These are phyloP conservation scores for Gibbula magus DNA, from an alignment of 2,888 invertebrate genomes.

Conservation along the genomic window DNA sequence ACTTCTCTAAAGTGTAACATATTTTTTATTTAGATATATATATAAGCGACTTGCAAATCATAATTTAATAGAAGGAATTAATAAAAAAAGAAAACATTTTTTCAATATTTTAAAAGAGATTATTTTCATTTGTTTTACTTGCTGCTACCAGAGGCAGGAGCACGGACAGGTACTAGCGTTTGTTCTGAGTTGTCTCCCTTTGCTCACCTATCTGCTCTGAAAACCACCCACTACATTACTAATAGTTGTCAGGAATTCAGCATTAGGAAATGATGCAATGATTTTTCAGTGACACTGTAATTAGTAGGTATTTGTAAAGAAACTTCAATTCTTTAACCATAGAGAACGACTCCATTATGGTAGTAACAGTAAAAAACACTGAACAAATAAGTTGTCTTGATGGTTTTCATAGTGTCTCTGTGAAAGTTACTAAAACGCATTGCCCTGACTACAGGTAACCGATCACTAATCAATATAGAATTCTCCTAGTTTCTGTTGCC, in stretches of 20 bases:
- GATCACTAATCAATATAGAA: too few relatives aligned
- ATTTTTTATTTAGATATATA: background rate
- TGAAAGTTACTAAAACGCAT: background rate
- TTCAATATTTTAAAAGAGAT: background rate
- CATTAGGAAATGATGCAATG: too few relatives aligned
- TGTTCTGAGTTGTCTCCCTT: conserved; percentile 1
- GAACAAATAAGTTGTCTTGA: too few relatives aligned
- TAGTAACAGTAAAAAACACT: too few relatives aligned
- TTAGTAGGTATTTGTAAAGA: too few relatives aligned
- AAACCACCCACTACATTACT: too few relatives aligned
- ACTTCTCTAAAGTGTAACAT: background rate
- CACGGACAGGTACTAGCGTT: background rate
- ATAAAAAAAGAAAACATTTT: background rate
- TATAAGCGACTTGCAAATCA: background rate
- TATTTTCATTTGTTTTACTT: background rate
- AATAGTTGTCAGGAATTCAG: too few relatives aligned
- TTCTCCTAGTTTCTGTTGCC: background rate
- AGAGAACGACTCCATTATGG: too few relatives aligned
- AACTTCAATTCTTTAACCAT: too few relatives aligned
- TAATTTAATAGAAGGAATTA: background rate
- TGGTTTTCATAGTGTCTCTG: too few relatives aligned
- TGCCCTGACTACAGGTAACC: background rate
- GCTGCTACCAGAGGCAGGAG: conserved; percentile 10
- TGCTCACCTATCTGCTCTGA: too few relatives aligned
- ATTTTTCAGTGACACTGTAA: too few relatives aligned